A percentile compares a stretch with the other conserved stretches of the same genome.
These are phyloP conservation scores for Limnothrissa miodon DNA, from an alignment of 2,113 vertebrate species.

Conservation along the genomic window DNA sequence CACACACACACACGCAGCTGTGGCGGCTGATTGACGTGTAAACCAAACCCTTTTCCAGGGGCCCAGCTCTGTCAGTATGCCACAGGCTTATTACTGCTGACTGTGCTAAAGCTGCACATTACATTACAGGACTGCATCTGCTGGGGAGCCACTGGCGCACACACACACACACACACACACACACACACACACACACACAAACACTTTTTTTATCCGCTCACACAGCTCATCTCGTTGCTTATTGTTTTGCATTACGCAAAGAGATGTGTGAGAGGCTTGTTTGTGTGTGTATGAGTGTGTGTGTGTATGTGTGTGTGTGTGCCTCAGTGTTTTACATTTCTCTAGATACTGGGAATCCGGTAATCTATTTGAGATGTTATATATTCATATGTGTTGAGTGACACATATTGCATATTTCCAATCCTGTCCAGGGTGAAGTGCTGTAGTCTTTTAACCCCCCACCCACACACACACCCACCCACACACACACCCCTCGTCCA, in stretches of 20 bases:
- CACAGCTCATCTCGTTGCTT: background rate
- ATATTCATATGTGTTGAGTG: background rate
- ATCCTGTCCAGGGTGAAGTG: no score
- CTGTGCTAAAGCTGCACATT: conserved; percentile 31
- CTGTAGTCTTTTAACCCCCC: no score
- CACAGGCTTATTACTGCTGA: conserved; percentile 29
- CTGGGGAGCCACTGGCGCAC: background rate
- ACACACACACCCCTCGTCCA: background rate
- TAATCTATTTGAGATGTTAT: background rate
- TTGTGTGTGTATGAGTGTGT: no score
- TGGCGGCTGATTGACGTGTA: conserved; percentile 4
- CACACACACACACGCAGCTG: background rate
- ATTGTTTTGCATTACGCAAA: background rate
- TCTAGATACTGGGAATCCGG: background rate
- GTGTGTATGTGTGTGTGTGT: no score
- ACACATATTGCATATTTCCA: background rate
- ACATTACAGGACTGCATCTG: background rate
- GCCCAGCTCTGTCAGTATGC: background rate
- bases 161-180: no score
- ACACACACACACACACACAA: no score
- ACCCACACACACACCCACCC: no score
- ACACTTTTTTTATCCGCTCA: background rate
- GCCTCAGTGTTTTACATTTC: no score
- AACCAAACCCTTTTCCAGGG: background rate
- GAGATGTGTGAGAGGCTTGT: no score